These are phyloP conservation scores for Diacarnus erythraeanus DNA, from an alignment of 37 sponge, comb jelly and placozoan species.

Conservation along the genomic window DNA sequence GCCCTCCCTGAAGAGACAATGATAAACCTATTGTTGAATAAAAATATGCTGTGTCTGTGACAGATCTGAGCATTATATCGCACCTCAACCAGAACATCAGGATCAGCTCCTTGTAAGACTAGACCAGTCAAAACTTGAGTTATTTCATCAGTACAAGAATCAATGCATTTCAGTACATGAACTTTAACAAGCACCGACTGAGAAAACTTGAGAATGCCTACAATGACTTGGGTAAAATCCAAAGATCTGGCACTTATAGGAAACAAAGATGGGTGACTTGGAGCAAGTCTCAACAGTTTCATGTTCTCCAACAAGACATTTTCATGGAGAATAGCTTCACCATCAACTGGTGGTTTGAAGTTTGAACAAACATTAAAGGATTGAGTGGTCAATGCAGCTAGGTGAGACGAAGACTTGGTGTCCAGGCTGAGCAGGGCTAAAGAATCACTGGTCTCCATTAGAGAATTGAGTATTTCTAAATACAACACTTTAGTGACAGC, in stretches of 20 bases:
- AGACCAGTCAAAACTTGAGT: not conserved
- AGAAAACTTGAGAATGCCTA: not conserved
- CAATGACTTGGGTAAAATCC: not conserved
- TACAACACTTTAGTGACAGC: conserved; percentile 1
- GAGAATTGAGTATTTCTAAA: conserved; percentile 6
- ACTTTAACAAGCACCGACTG: not conserved
- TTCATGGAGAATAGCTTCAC: not conserved
- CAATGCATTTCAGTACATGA: not conserved
- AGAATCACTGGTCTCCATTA: not conserved
- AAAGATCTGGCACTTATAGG: not conserved
- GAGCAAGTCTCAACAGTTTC: not conserved
- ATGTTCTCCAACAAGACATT: not conserved
- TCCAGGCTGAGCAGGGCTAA: not conserved
- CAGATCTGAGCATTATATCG: not conserved
- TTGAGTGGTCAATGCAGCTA: not conserved
- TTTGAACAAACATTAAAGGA: not conserved
- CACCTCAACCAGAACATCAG: conserved; percentile 2
- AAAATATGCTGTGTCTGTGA: not conserved
- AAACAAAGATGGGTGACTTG: not conserved
- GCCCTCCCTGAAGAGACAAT: not conserved
- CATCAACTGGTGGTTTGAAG: not conserved
- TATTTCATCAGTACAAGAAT: not conserved
- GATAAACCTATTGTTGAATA: not conserved
- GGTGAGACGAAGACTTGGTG: not conserved
- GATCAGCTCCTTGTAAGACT: not conserved